phyloP scores from a whole-genome alignment of 2,797 vertebrate species.

The Dendrocincla tyrannina region DNA sequence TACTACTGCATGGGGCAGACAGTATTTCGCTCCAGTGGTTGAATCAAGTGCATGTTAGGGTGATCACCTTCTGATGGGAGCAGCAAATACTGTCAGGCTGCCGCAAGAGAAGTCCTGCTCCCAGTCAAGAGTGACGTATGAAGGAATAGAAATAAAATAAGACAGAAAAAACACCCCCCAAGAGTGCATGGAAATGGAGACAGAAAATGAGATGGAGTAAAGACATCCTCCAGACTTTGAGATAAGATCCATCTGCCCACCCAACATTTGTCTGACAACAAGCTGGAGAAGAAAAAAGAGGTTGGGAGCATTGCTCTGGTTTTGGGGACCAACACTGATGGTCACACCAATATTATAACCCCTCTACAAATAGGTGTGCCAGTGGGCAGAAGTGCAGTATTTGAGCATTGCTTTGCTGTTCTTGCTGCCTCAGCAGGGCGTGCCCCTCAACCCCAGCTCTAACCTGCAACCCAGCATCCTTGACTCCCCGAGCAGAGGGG shows the following conservation, averaged over 20 bases:
- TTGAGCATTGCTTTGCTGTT: background rate
- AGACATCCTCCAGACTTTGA: background rate
- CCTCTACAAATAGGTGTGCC: rapidly evolving
- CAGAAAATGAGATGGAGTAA: rapidly evolving
- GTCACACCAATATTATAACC: rapidly evolving
- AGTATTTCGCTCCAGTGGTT: background rate
- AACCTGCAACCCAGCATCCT: background rate
- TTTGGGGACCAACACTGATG: rapidly evolving
- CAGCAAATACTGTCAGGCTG: background rate
- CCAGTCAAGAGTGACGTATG: background rate
- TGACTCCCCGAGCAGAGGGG: rapidly evolving
- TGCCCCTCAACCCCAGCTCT: rapidly evolving
- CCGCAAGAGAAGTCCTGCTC: background rate
- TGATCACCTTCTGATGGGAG: background rate
- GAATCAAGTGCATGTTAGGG: background rate
- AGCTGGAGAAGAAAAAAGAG: background rate
- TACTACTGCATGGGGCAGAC: background rate
- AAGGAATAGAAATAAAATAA: background rate
- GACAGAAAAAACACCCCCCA: background rate
- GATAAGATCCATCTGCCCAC: background rate
- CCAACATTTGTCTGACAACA: background rate
- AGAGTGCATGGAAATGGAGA: background rate
- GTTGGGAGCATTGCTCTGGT: background rate
- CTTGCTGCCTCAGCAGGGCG: background rate
- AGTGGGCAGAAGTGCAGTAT: background rate